Percentiles rank a stretch among this genome's conserved stretches.
Evolutionary conservation across 2,113 vertebrate species (phyloP).

Genomic region (Onychorhynchus coronatus): DNA sequence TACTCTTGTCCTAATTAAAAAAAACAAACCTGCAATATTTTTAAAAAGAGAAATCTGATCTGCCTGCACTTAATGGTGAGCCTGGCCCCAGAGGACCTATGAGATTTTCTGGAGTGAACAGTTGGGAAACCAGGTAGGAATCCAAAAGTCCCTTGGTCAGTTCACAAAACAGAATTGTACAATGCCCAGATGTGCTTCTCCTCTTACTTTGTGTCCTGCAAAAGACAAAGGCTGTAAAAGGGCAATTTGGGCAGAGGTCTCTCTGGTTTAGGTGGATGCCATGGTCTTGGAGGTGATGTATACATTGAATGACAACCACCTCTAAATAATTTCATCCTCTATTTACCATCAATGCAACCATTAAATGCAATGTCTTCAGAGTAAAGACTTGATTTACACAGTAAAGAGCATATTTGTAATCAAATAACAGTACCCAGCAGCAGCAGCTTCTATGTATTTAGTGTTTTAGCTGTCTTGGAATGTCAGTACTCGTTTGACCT

Average conservation of each 20-base stretch:
- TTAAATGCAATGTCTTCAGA: neutral
- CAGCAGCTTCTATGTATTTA: neutral
- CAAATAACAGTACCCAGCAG: neutral
- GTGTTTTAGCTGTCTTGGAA: neutral
- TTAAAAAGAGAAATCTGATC: slow-evolving; percentile 70
- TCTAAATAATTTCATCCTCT: neutral
- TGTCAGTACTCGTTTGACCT: neutral
- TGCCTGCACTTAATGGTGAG: slow-evolving; percentile 58
- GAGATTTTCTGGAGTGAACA: slow-evolving; percentile 68
- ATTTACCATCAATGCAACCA: neutral
- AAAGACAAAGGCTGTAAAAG: slow-evolving; percentile 68
- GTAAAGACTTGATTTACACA: neutral
- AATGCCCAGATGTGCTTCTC: neutral
- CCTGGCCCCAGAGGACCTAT: slow-evolving; percentile 62
- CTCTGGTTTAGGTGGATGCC: slow-evolving; percentile 64
- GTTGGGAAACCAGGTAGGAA: slow-evolving; percentile 61
- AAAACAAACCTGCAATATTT: neutral
- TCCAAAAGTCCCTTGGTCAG: neutral
- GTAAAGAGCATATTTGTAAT: neutral
- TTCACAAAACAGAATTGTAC: neutral
- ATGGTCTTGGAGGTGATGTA: slow-evolving; percentile 58
- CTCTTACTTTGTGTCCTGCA: neutral
- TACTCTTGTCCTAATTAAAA: neutral
- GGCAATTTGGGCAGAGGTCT: slow-evolving; percentile 59
- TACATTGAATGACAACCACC: neutral